phyloP scores from a whole-genome alignment of 30 jellyfish, hydroid and myxozoan species.

The Chrysaora quinquecirrha region DNA sequence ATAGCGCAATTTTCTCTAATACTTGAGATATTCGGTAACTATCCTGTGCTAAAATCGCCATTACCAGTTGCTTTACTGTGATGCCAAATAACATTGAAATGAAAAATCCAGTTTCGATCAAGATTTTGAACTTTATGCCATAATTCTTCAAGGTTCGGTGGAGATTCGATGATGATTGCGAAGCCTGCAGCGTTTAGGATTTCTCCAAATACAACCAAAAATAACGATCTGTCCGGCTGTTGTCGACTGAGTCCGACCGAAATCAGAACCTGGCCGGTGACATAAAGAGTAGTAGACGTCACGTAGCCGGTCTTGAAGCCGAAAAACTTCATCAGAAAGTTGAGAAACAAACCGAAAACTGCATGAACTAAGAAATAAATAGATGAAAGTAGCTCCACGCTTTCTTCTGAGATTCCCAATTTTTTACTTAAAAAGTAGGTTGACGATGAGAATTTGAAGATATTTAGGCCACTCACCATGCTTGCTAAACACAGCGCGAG shows the following conservation, averaged over 20 bases:
- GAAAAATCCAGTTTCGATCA: neutral
- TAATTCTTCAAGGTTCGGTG: neutral
- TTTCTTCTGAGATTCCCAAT: neutral
- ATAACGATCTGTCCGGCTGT: neutral
- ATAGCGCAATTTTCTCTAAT: constrained; percentile 1
- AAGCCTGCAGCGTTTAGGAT: neutral
- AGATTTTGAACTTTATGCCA: neutral
- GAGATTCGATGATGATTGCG: neutral
- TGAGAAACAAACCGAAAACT: constrained; percentile 12
- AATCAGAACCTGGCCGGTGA: constrained; percentile 10
- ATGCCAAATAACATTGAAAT: constrained; percentile 17
- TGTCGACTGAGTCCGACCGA: constrained; percentile 15
- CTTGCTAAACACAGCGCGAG: constrained; percentile 2
- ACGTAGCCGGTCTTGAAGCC: constrained; percentile 14
- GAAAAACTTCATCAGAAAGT: constrained; percentile 1
- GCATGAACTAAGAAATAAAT: constrained; percentile 21
- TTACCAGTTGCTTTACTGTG: neutral
- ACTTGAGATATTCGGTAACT: neutral
- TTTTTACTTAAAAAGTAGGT: neutral
- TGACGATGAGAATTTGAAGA: constrained; percentile 18
- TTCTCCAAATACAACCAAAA: constrained; percentile 19
- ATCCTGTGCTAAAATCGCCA: neutral
- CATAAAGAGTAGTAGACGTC: constrained; percentile 3
- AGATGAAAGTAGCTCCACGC: constrained; percentile 4
- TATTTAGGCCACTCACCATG: constrained; percentile 22